Evolutionary conservation across 1,140 invertebrate species (phyloP).

Genomic region (Theocolax elegans): DNA sequence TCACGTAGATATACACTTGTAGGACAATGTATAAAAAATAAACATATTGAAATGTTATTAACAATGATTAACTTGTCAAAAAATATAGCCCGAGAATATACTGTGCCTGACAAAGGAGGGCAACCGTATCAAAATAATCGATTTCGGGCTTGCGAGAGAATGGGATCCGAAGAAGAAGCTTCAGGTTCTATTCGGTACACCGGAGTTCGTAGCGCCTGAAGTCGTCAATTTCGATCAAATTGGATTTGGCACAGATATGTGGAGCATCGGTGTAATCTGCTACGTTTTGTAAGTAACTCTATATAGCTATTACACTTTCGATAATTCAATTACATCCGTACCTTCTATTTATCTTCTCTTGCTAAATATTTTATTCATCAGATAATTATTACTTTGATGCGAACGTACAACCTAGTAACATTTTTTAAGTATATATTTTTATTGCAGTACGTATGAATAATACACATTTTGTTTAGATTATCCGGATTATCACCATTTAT

Average conservation of each 20-base stretch:
- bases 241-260: slow-evolving; percentile 95
- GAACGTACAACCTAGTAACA: too few species aligned
- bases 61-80: too few species aligned
- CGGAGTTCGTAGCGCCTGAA: slow-evolving; percentile 98
- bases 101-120: slow-evolving; percentile 93
- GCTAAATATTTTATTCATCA: too few species aligned
- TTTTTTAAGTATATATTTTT: slow-evolving; percentile 83
- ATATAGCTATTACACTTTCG: too few species aligned
- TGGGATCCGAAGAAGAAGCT: slow-evolving; percentile 93
- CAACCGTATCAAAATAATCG: slow-evolving; percentile 98
- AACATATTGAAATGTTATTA: too few species aligned
- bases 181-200: slow-evolving; percentile 94
- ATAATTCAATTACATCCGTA: too few species aligned
- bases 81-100: slow-evolving; percentile 92
- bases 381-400: too few species aligned
- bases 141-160: slow-evolving; percentile 93
- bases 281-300: slow-evolving; percentile 92
- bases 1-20: too few species aligned
- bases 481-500: slow-evolving; percentile 98
- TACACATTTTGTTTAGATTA: slow-evolving; percentile 72
- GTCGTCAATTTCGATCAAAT: slow-evolving; percentile 98
- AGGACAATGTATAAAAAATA: too few species aligned
- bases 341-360: too few species aligned
- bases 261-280: slow-evolving; percentile 97
- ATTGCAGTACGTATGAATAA: too few species aligned